Percentiles rank a stretch among this genome's conserved stretches.
Conservation (phyloP, 2,113 vertebrate species). For the Phoxinus phoxinus region DNA sequence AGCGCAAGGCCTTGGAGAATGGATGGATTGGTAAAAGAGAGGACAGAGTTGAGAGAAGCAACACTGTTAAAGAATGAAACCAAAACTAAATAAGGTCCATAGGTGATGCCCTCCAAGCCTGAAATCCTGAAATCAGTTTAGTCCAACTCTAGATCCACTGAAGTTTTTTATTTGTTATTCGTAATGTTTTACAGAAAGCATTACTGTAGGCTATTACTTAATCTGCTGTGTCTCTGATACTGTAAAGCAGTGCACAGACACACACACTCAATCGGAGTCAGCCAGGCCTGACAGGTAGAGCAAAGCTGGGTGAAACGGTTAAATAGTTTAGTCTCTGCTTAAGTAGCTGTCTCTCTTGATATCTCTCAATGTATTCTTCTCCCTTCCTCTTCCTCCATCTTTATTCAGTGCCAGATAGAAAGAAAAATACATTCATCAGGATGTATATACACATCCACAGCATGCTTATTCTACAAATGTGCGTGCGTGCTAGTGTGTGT, state of each 20-base stretch:
- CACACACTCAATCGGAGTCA: slow-evolving; percentile 24
- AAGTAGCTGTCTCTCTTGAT: slow-evolving; percentile 62
- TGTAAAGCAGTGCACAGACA: slow-evolving; percentile 17
- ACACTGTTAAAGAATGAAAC: slow-evolving; percentile 47
- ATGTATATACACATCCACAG: background rate
- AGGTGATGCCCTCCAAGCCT: slow-evolving; percentile 36
- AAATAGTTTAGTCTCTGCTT: slow-evolving; percentile 64
- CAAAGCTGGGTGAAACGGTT: slow-evolving; percentile 64
- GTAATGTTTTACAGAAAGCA: background rate
- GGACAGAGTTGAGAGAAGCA: slow-evolving; percentile 63
- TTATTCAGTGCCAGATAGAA: background rate
- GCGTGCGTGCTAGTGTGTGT: too few species aligned
- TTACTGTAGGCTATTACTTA: background rate
- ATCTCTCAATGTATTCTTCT: slow-evolving; percentile 32
- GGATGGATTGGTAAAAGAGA: slow-evolving; percentile 43
- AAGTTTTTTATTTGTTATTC: background rate
- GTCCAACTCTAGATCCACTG: background rate
- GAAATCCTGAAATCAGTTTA: background rate
- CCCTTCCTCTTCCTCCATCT: background rate
- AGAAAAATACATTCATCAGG: slow-evolving; percentile 7
- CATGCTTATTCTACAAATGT: too few species aligned
- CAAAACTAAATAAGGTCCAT: slow-evolving; percentile 39
- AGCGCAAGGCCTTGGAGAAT: slow-evolving; percentile 56
- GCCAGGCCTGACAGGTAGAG: slow-evolving; percentile 54
- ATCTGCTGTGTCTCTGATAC: background rate